Conservation (phyloP, 2,113 vertebrate genomes). For the Pelecanus crispus region DNA sequence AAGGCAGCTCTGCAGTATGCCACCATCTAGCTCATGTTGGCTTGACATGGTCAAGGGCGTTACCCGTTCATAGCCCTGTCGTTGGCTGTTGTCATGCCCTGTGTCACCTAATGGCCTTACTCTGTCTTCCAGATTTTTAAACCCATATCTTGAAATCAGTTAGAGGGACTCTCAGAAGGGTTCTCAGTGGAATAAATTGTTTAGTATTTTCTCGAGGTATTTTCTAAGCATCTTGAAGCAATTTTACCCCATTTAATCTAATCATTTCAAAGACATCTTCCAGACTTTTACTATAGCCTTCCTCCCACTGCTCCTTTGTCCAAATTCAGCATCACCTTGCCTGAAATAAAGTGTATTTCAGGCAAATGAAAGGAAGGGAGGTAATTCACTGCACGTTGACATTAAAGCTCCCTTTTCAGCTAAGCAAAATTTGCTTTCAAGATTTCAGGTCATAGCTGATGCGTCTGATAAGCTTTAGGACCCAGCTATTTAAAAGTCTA, state of each 20-base stretch:
- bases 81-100: not conserved
- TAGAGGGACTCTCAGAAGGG: not conserved
- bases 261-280: not conserved
- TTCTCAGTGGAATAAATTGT: not conserved
- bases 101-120: rapidly evolving
- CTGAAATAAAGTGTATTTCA: conserved; percentile 1
- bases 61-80: not conserved
- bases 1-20: not conserved
- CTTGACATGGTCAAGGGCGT: not conserved
- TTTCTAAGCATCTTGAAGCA: not conserved
- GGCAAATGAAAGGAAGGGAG: not conserved
- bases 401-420: not conserved
- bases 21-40: not conserved
- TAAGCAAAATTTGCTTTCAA: not conserved
- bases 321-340: not conserved
- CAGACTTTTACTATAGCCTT: not conserved
- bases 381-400: not conserved
- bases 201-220: not conserved
- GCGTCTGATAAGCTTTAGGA: conserved; percentile 17
- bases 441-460: conserved; percentile 16
- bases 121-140: not conserved
- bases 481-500: not conserved
- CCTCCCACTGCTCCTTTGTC: not conserved
- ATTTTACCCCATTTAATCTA: not conserved
- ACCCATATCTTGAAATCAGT: not conserved